Evolutionary conservation across 2,888 invertebrate species (phyloP), one percentile per base, ranked within the genome.

Genomic region (Quadriops clusia): DNA sequence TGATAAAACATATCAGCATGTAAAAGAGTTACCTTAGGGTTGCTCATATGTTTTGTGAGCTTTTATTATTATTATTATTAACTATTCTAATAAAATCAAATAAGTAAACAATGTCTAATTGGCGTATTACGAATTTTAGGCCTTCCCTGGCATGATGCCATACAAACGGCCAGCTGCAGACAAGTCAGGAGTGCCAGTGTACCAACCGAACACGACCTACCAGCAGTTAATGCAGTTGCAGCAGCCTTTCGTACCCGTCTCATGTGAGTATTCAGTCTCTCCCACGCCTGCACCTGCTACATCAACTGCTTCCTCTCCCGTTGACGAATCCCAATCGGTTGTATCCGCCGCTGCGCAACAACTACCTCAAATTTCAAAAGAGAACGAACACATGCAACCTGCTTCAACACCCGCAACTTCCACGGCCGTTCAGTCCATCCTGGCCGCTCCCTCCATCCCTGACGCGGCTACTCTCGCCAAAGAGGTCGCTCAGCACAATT

Each of bases 221-320:
- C 90, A 91, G 70, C 91, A 91, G 69, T 77, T 91, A 67, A 83
- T 91, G 79, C 87, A 87, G 72, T 76, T 86, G 58, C 77, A 82
- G 70, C 87, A 89, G 77, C 90, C 89, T 66, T 90, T 87, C 74
- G 89, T 90, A 79, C 89, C 90, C 78, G 89, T 90, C 73, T 89
- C 91, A 84, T 91, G 90, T 91, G 90, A 93, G 90, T 89, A 84
- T 81, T 74, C 76, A 70, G 72, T 72, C 69, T 72, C 76, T 66
- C 72, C 74, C 64, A 70, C 72, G 39, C 37, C 44, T 43, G 38
- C 42, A 40, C 43, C 47, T 41, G 41, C 46, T 38, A 42, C 44
- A 33, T 45, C 45, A 41, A 59, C 59, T 47, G 43, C 49, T 36
- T 45, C 49, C 40, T 42, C 50, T 27, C 38, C 46, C 27, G 49